Evolutionary conservation across 2,797 vertebrate genomes (phyloP).

Genomic region (Pseudotriccus pelzelni): DNA sequence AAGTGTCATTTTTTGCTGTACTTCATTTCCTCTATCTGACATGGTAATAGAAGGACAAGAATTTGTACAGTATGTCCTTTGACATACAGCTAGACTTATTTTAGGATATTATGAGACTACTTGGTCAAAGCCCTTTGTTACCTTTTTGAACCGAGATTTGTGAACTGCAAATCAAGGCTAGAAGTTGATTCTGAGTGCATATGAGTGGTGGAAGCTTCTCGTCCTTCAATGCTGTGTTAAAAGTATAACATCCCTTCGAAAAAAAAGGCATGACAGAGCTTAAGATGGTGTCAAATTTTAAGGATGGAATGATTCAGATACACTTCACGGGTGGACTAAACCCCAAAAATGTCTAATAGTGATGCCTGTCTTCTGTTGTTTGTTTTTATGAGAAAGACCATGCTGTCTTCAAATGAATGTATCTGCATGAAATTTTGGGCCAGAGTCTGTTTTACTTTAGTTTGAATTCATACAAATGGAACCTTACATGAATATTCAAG

Average conservation of each 20-base stretch:
- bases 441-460: neutral
- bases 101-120: neutral
- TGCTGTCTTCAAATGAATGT: neutral
- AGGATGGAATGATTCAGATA: neutral
- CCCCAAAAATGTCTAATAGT: neutral
- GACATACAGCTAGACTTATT: neutral
- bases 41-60: neutral
- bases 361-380: neutral
- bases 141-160: neutral
- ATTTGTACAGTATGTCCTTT: neutral
- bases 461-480: conserved; percentile 12
- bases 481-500: conserved; percentile 32
- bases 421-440: neutral
- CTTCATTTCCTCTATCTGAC: neutral
- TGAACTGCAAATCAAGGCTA: neutral
- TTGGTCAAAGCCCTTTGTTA: neutral
- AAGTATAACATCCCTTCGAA: neutral
- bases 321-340: neutral
- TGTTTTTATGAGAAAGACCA: neutral
- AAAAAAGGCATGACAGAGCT: neutral
- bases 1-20: neutral
- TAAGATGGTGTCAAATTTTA: neutral
- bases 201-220: neutral
- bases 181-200: neutral
- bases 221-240: neutral